phyloP scores from a whole-genome alignment of 2,888 invertebrate species.

The Corbicula japonica region DNA sequence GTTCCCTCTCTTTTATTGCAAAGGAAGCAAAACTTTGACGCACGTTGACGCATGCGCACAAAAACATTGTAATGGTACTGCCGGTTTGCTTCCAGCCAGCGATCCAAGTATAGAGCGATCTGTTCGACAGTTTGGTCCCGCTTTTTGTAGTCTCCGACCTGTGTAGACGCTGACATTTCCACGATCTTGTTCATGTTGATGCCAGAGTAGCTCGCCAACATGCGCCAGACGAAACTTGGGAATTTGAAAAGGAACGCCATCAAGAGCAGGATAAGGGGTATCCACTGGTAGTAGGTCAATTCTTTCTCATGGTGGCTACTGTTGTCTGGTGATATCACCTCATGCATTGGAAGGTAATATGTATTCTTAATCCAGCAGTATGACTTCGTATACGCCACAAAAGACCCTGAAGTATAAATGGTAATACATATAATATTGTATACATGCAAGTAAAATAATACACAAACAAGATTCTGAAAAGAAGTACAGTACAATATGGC shows the following conservation, averaged over 20 bases:
- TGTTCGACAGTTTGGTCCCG: slow-evolving; percentile 77
- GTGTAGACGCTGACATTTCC: slow-evolving; percentile 75
- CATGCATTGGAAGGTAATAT: slow-evolving; percentile 83
- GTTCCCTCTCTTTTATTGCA: slow-evolving; percentile 82
- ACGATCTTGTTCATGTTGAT: slow-evolving; percentile 82
- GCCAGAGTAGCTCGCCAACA: slow-evolving; percentile 82
- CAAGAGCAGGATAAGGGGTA: slow-evolving; percentile 87
- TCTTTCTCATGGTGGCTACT: slow-evolving; percentile 75
- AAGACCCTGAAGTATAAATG: slow-evolving; percentile 79
- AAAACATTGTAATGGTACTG: slow-evolving; percentile 79
- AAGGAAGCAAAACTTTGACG: slow-evolving; percentile 76
- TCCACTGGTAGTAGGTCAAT: slow-evolving; percentile 85
- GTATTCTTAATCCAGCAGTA: slow-evolving; percentile 85
- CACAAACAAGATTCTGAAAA: too few species aligned
- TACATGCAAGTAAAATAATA: too few species aligned
- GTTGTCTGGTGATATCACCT: slow-evolving; percentile 76
- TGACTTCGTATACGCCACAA: slow-evolving; percentile 86
- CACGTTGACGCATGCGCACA: slow-evolving; percentile 77
- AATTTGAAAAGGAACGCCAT: slow-evolving; percentile 88
- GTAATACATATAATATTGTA: too few species aligned
- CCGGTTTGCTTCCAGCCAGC: slow-evolving; percentile 80
- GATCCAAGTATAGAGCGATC: slow-evolving; percentile 79
- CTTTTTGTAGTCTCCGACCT: slow-evolving; percentile 75
- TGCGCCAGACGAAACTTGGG: slow-evolving; percentile 87
- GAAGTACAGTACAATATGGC: too few species aligned